Base-by-base conservation (phyloP, 2,888 invertebrate genomes). In the Andricus quercusramuli region DNA sequence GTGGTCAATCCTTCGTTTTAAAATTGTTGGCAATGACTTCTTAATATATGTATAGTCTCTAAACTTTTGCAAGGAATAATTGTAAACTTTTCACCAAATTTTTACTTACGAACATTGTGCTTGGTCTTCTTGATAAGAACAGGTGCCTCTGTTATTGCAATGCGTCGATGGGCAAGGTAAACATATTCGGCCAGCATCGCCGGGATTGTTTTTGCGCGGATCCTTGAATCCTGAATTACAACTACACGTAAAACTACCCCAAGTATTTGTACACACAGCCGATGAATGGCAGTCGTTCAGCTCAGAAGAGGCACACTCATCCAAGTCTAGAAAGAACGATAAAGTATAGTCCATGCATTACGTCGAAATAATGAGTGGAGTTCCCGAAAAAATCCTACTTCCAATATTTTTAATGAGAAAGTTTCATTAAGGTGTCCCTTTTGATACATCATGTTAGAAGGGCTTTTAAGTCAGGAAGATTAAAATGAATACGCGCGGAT, bases 71-170 rank as follows among this genome's bases (percentile, higher is more conserved):
- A 3, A 47, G 5, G 47, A 47, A 47, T 17, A 17, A 47, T 17
- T 47, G 5, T 47, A 76, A 32, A 41, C 70, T n/a, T 41, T 64
- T n/a, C 9, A 25, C 11, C 32, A 22, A 5, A 64, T 56, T 17
- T 41, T 79, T 47, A 94, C 95, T 94, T 93, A 97, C 96, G 95
- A 94, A 95, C 97, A 97, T 65, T 91, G 90, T 90, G 95, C 94
- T 82, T 96, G 96, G 88, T 96, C 96, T 1, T 96, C 96, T 81
- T 95, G 95, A 89, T 97, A 97, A 77, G 95, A 95, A 89, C 98
- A 98, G n/a, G 95, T 95, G 0, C 98, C 98, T 0, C 97, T 94
- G 86, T 97, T 97, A 90, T 96, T 97, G 93, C 98, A 98, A 87
- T 96, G 95, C 0, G 96, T 94, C 22, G 96, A 93, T 0, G 96